A percentile compares a stretch with the other conserved stretches of the same genome.
phyloP scores from a whole-genome alignment of 1,140 invertebrate genomes.

The Dendroctonus valens region DNA sequence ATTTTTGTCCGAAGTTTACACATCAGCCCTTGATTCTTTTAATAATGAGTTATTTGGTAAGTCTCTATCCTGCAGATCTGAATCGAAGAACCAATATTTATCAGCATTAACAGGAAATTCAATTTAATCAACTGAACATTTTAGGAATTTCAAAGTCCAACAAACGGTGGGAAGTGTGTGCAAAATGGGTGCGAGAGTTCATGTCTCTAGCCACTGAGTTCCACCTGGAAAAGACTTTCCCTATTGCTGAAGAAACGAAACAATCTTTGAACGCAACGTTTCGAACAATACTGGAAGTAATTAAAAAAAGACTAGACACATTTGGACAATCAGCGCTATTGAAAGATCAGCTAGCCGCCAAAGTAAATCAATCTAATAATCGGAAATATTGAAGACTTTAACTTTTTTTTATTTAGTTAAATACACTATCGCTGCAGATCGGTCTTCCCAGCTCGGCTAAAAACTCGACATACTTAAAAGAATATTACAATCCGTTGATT shows the following conservation, averaged over 20 bases:
- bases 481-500: slow-evolving; percentile 52
- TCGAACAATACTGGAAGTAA: slow-evolving; percentile 42
- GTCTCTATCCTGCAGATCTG: too few relatives aligned
- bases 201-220: slow-evolving; percentile 59
- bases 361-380: slow-evolving; percentile 41
- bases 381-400: slow-evolving; percentile 2
- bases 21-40: slow-evolving; percentile 55
- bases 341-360: slow-evolving; percentile 49
- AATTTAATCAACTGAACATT: too few relatives aligned
- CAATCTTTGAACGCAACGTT: slow-evolving; percentile 48
- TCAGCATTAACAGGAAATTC: too few relatives aligned
- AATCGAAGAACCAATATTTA: too few relatives aligned
- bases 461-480: slow-evolving; percentile 50
- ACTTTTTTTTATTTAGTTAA: slow-evolving; percentile 49
- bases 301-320: slow-evolving; percentile 38
- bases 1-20: slow-evolving; percentile 58
- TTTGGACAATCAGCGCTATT: slow-evolving; percentile 42
- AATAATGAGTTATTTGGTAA: slow-evolving; percentile 55
- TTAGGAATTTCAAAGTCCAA: slow-evolving; percentile 52
- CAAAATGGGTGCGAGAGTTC: slow-evolving; percentile 53
- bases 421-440: slow-evolving; percentile 53
- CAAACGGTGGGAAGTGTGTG: slow-evolving; percentile 60
- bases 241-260: slow-evolving; percentile 34
- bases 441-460: slow-evolving; percentile 55
- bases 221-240: slow-evolving; percentile 52